Percentiles rank a stretch among this genome's conserved stretches.
These are phyloP conservation scores for Bemisia tabaci DNA, from an alignment of 1,140 invertebrate genomes.

Conservation along the genomic window DNA sequence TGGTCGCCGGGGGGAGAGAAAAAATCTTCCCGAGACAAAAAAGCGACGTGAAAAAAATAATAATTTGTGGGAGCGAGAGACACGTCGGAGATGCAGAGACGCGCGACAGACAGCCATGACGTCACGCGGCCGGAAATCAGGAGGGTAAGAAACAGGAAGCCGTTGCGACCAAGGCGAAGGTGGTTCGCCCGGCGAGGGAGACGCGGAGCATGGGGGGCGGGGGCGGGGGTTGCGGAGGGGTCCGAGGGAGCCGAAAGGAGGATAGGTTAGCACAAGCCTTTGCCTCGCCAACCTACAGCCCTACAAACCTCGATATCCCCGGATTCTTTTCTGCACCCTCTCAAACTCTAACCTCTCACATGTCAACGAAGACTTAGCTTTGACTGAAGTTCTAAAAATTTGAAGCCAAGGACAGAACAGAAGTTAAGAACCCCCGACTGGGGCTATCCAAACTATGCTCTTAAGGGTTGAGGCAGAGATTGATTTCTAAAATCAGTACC, in stretches of 20 bases:
- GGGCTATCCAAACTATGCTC: too few species aligned
- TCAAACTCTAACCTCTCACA: too few species aligned
- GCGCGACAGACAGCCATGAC: conserved; percentile 14
- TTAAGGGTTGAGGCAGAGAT: too few species aligned
- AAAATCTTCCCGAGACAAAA: too few species aligned
- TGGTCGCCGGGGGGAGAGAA: too few species aligned
- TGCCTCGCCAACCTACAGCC: conserved; percentile 10
- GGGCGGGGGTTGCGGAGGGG: neutral
- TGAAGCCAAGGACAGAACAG: too few species aligned
- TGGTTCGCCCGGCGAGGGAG: conserved; percentile 11
- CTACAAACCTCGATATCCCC: neutral
- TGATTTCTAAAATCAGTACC: too few species aligned
- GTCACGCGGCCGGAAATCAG: conserved; percentile 16
- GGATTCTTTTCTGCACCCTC: too few species aligned
- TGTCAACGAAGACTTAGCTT: too few species aligned
- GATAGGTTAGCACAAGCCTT: conserved; percentile 10
- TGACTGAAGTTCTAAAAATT: too few species aligned
- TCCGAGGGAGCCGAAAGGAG: conserved; percentile 16
- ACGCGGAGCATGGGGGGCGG: conserved; percentile 12
- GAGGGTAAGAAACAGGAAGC: conserved; percentile 22
- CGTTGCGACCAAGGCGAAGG: conserved; percentile 16
- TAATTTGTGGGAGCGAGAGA: neutral
- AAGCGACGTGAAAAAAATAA: too few species aligned
- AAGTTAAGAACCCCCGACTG: too few species aligned
- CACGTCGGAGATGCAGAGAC: conserved; percentile 4